A percentile compares a stretch with the other conserved stretches of the same genome.
Conservation (phyloP, 1,140 invertebrate genomes). For the Saccostrea cuccullata region DNA sequence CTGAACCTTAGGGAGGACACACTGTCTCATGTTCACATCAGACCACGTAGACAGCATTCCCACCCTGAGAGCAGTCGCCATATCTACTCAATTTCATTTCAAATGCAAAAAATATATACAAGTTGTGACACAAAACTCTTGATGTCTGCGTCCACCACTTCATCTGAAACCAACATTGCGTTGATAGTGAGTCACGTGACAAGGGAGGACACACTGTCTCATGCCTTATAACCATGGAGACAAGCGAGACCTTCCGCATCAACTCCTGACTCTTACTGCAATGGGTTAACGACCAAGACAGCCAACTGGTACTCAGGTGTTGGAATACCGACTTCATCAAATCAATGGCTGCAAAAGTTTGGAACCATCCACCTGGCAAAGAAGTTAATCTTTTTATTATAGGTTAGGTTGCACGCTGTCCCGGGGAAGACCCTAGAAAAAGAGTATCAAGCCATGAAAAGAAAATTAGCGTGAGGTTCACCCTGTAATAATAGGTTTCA, state of each 20-base stretch:
- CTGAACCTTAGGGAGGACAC: slow-evolving; percentile 67
- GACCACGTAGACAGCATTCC: slow-evolving; percentile 56
- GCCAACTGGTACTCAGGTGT: neutral
- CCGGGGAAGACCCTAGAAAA: slow-evolving; percentile 23
- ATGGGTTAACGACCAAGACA: neutral
- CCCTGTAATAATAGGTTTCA: slow-evolving; percentile 25
- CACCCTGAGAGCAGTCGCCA: slow-evolving; percentile 59
- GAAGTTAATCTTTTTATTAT: slow-evolving; percentile 6
- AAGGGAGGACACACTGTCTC: slow-evolving; percentile 69
- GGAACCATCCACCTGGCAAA: neutral
- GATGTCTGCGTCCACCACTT: neutral
- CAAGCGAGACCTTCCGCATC: slow-evolving; percentile 58
- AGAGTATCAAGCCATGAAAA: neutral
- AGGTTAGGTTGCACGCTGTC: neutral
- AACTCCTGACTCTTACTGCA: neutral
- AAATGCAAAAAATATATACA: no score
- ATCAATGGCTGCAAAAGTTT: neutral
- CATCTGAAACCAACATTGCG: no score
- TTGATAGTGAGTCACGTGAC: slow-evolving; percentile 38
- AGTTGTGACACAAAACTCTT: no score
- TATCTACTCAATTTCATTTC: neutral
- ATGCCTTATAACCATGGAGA: slow-evolving; percentile 59
- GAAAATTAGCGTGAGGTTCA: neutral
- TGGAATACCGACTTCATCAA: neutral
- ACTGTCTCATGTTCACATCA: slow-evolving; percentile 64